Percentiles rank a stretch among this genome's conserved stretches.
Evolutionary conservation across 2,113 vertebrate species (phyloP).

Genomic region (Tauraco erythrolophus): DNA sequence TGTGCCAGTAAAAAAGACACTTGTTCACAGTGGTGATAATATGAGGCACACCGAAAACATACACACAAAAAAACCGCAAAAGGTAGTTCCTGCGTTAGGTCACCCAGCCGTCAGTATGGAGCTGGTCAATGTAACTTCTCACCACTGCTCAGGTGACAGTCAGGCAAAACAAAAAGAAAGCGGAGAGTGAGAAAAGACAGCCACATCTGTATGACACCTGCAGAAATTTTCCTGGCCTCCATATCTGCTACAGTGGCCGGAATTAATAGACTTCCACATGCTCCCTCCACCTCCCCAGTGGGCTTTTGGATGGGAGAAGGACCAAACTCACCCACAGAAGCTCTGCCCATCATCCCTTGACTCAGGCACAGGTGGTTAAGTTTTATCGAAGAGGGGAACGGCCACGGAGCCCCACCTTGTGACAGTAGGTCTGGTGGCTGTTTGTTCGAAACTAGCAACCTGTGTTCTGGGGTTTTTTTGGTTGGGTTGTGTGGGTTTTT

Average conservation of each 20-base stretch:
- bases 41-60: neutral
- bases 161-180: neutral
- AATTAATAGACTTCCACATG: neutral
- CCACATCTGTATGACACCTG: neutral
- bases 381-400: neutral
- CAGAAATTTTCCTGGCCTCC: neutral
- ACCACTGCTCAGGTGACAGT: neutral
- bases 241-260: neutral
- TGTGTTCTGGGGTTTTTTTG: neutral
- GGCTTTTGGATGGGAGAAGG: neutral
- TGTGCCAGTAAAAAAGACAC: slow-evolving; percentile 58
- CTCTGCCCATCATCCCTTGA: neutral
- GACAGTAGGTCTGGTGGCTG: neutral
- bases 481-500: neutral
- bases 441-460: neutral
- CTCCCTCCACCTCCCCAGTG: neutral
- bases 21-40: neutral
- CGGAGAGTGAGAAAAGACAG: neutral
- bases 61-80: neutral
- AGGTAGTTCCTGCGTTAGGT: neutral
- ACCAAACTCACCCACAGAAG: slow-evolving; percentile 33
- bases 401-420: neutral
- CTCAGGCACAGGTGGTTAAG: neutral
- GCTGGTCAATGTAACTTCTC: neutral
- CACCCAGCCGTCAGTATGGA: neutral